Base-by-base conservation (phyloP, 2,888 invertebrate genomes). In the Coenonympha arcania region DNA sequence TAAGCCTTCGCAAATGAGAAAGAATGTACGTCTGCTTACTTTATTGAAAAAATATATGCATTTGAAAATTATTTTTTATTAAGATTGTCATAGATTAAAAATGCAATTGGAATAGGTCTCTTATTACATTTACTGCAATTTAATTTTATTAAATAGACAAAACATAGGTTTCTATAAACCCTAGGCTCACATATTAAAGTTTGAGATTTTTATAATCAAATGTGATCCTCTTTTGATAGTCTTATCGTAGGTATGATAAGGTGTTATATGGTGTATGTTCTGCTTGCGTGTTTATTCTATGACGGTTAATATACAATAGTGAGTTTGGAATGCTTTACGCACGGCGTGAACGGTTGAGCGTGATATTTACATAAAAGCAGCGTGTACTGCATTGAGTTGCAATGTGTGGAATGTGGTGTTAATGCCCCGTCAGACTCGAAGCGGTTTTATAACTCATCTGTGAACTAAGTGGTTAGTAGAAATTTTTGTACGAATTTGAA, bases 281-380 rank as follows among this genome's bases (percentile, higher is more conserved):
- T 28, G 37, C 2, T 45, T 34, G 45, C 28, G 6, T 37, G 5
- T 26, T 19, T 37, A 37, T 28, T 45, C 45, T 45, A 28, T 45
- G 45, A 8, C 36, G 9, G 19, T 18, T 36, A 45, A 45, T 45
- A 24, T 45, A 28, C 45, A 37, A n/a, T n/a, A n/a, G 26, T 37
- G 36, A 36, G 36, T 28, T 36, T 37, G 28, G 16, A 37, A 37
- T 37, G 36, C 19, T 26, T 2, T 8, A 19, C 28, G 28, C 45
- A 45, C 37, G 19, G 9, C 11, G 15, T 15, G 31, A 6, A 33
- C 16, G 31, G 11, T 33, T 34, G 33, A 33, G 22, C 9, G 22
- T 33, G 33, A 33, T 43, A 31, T 43, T 2, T 33, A 22, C 33
- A 18, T 24, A 13, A 16, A 20, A 13, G 22, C 22, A 44, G 15